Evolutionary conservation across 2,113 vertebrate species (phyloP).

Genomic region (Percina caprodes): DNA sequence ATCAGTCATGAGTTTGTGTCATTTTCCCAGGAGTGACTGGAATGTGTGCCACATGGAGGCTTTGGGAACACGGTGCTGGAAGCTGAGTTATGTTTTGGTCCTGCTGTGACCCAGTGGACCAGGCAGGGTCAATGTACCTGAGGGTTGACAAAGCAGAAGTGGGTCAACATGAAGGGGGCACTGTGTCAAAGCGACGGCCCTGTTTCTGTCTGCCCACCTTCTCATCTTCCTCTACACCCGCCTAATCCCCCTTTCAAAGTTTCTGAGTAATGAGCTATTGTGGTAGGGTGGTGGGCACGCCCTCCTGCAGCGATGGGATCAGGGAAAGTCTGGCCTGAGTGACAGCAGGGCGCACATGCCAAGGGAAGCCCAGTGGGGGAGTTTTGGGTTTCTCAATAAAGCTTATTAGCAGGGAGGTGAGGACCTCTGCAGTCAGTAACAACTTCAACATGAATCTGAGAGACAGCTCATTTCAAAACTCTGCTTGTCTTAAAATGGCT

Average conservation of each 20-base stretch:
- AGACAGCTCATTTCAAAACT: constrained; percentile 36
- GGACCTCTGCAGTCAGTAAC: constrained; percentile 48
- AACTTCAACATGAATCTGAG: constrained; percentile 47
- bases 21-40: constrained; percentile 71
- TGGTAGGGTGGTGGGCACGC: constrained; percentile 61
- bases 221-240: constrained; percentile 63
- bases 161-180: constrained; percentile 70
- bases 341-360: constrained; percentile 76
- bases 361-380: constrained; percentile 70
- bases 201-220: constrained; percentile 61
- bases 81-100: constrained; percentile 69
- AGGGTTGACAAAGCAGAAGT: constrained; percentile 74
- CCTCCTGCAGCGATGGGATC: constrained; percentile 74
- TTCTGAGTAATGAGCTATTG: constrained; percentile 82
- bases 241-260: constrained; percentile 70
- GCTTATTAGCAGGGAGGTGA: constrained; percentile 75
- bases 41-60: constrained; percentile 65
- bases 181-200: constrained; percentile 70
- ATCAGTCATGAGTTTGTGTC: constrained; percentile 54
- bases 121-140: constrained; percentile 69
- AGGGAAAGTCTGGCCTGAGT: constrained; percentile 75
- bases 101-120: constrained; percentile 74
- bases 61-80: constrained; percentile 58
- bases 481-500: constrained; percentile 3
- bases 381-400: constrained; percentile 72